Evolutionary conservation across 2,797 vertebrate species (phyloP).

Genomic region (Onychomys arenicola): DNA sequence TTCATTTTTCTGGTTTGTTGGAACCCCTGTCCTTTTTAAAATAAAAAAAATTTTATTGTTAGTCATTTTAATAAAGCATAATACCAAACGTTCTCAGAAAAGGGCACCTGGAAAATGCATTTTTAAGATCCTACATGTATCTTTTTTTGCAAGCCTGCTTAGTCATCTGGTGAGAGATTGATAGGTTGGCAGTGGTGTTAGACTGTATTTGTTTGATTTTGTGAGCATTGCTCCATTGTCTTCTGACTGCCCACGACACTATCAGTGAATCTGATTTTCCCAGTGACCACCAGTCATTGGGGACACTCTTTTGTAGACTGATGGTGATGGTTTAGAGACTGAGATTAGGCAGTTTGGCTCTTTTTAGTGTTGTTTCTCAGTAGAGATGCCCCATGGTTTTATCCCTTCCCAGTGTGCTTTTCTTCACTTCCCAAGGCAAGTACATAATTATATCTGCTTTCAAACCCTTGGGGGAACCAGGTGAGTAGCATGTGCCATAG

Average conservation of each 20-base stretch:
- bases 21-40: neutral
- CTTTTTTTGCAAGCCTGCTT: slow-evolving; percentile 16
- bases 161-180: slow-evolving; percentile 39
- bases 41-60: too few species aligned
- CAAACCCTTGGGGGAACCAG: neutral
- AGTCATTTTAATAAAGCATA: slow-evolving; percentile 32
- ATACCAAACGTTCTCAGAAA: neutral
- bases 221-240: neutral
- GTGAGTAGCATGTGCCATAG: neutral
- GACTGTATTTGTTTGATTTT: slow-evolving; percentile 28
- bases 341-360: neutral
- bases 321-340: neutral
- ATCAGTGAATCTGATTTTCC: neutral
- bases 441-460: slow-evolving; percentile 21
- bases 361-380: slow-evolving; percentile 40
- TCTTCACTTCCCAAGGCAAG: slow-evolving; percentile 11
- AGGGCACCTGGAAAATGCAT: neutral
- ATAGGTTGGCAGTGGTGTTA: neutral
- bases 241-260: neutral
- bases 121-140: neutral
- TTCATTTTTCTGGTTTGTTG: slow-evolving; percentile 10
- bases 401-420: slow-evolving; percentile 30
- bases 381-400: slow-evolving; percentile 49
- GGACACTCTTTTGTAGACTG: neutral
- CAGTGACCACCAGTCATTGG: neutral